A percentile compares a stretch with the other conserved stretches of the same genome.
Evolutionary conservation across 1,140 invertebrate genomes (phyloP).

Genomic region (Artemia franciscana): DNA sequence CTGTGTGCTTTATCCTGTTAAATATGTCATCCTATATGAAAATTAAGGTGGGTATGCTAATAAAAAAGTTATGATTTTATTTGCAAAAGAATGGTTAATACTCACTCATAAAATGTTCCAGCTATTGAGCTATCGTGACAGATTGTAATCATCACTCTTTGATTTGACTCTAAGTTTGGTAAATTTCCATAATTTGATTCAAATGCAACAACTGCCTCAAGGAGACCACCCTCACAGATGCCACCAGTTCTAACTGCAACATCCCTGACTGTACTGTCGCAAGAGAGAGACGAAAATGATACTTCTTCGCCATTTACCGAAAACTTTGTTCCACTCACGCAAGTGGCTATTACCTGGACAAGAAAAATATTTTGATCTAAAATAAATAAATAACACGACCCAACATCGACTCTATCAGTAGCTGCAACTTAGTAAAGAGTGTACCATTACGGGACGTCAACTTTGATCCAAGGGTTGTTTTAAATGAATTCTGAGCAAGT

Average conservation of each 20-base stretch:
- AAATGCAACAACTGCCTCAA: not conserved
- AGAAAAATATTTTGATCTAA: too few species aligned
- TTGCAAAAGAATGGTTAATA: too few species aligned
- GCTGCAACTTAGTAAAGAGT: too few species aligned
- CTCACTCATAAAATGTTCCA: not conserved
- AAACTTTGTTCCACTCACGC: not conserved
- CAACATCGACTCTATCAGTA: too few species aligned
- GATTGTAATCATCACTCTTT: not conserved
- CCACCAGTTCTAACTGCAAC: not conserved
- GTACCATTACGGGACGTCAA: too few species aligned
- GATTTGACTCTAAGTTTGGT: not conserved
- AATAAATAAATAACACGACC: too few species aligned
- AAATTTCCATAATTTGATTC: not conserved
- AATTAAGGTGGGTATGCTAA: too few species aligned
- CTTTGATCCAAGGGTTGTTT: too few species aligned
- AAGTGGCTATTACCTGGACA: not conserved
- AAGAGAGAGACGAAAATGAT: not conserved
- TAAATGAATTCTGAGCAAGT: too few species aligned
- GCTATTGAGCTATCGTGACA: not conserved
- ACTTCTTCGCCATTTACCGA: not conserved
- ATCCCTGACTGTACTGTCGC: not conserved
- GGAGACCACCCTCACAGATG: not conserved
- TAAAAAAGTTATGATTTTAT: too few species aligned
- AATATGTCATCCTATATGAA: too few species aligned
- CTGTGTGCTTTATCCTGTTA: too few species aligned